phyloP scores from a whole-genome alignment of 2,797 vertebrate genomes.

The Antennarius maculatus region DNA sequence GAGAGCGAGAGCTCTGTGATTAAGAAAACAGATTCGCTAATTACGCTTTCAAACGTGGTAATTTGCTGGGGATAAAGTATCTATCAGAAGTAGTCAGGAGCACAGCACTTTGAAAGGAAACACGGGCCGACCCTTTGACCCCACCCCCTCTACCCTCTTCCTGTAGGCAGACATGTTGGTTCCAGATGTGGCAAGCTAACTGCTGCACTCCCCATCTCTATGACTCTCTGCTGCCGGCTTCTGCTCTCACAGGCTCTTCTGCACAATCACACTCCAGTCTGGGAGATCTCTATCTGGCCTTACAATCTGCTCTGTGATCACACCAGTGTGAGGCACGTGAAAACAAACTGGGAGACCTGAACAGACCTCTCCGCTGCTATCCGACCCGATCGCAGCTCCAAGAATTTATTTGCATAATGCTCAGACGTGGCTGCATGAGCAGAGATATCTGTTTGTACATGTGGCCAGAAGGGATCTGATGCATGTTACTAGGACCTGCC shows the following conservation, averaged over 20 bases:
- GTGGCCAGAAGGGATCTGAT: slow-evolving; percentile 59
- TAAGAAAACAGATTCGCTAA: slow-evolving; percentile 97
- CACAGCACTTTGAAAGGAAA: slow-evolving; percentile 90
- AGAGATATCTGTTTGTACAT: slow-evolving; percentile 53
- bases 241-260: slow-evolving; percentile 63
- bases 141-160: slow-evolving; percentile 87
- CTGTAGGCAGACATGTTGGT: slow-evolving; percentile 92
- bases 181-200: slow-evolving; percentile 89
- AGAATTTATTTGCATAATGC: slow-evolving; percentile 62
- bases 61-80: slow-evolving; percentile 97
- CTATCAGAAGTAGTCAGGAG: slow-evolving; percentile 92
- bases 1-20: slow-evolving; percentile 86
- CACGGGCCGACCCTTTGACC: slow-evolving; percentile 89
- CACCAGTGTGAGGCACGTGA: slow-evolving; percentile 58
- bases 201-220: slow-evolving; percentile 21
- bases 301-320: slow-evolving; percentile 72
- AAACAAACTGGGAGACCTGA: slow-evolving; percentile 71
- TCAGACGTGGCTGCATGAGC: slow-evolving; percentile 57
- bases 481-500: slow-evolving; percentile 53
- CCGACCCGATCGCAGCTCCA: slow-evolving; percentile 53
- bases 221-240: slow-evolving; percentile 50
- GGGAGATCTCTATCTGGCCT: slow-evolving; percentile 70
- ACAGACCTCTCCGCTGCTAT: slow-evolving; percentile 59
- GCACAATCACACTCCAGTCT: slow-evolving; percentile 63
- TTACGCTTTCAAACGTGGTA: slow-evolving; percentile 93